A percentile compares a stretch with the other conserved stretches of the same genome.
phyloP scores from a whole-genome alignment of 2,888 invertebrate species.

The Aphidoletes aphidimyza region DNA sequence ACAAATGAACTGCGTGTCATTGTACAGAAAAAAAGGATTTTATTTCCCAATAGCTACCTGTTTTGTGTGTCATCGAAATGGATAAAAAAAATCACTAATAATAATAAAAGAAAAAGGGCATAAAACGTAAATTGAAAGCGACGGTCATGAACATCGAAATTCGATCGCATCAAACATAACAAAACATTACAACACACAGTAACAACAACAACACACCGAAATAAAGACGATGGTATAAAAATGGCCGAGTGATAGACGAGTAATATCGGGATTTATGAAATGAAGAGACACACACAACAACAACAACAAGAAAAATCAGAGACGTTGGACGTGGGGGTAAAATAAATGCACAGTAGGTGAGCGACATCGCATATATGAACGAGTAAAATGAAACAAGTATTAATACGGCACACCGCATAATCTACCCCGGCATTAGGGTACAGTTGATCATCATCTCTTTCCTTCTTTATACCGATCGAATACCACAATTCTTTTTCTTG shows the following conservation, averaged over 20 bases:
- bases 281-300: background rate
- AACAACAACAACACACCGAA: background rate
- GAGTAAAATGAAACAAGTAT: background rate
- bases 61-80: background rate
- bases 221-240: constrained; percentile 19
- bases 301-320: background rate
- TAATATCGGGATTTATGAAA: background rate
- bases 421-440: constrained; percentile 32
- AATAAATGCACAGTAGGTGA: background rate
- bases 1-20: background rate
- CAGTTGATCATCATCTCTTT: background rate
- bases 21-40: constrained; percentile 1
- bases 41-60: constrained; percentile 14
- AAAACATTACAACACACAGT: background rate
- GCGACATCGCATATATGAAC: background rate
- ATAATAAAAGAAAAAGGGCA: background rate
- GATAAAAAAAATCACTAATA: background rate
- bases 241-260: constrained; percentile 7
- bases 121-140: constrained; percentile 17
- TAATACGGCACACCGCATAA: constrained; percentile 49
- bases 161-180: background rate
- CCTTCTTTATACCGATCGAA: too few relatives aligned
- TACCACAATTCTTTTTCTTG: too few relatives aligned
- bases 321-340: background rate
- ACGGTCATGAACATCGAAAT: constrained; percentile 4